These are phyloP conservation scores for Lordiphosa collinella DNA, from an alignment of 1,140 invertebrate species.

Conservation along the genomic window DNA sequence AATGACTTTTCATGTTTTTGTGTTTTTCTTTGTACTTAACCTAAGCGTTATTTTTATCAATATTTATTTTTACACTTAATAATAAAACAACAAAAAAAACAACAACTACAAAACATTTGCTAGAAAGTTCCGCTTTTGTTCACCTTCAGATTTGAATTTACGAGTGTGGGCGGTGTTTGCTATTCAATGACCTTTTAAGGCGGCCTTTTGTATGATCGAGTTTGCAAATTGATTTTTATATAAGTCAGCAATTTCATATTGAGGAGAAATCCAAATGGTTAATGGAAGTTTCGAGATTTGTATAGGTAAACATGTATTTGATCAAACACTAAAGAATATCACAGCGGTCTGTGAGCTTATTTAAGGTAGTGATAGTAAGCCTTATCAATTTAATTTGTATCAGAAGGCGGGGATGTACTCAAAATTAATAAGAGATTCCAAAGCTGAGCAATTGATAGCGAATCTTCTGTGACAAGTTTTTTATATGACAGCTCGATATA, in stretches of 20 bases:
- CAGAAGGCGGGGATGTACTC: too few species aligned
- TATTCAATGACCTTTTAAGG: conserved; percentile 40
- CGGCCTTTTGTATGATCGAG: conserved; percentile 19
- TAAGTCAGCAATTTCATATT: conserved; percentile 16
- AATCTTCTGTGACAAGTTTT: too few species aligned
- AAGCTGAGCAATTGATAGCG: too few species aligned
- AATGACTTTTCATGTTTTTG: conserved; percentile 30
- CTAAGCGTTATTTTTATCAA: conserved; percentile 49
- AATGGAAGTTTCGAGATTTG: conserved; percentile 6
- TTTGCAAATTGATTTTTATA: conserved; percentile 23
- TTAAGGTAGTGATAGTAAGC: too few species aligned
- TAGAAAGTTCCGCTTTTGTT: conserved; percentile 41
- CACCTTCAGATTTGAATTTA: conserved; percentile 2
- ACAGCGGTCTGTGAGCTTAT: too few species aligned
- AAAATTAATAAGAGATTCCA: too few species aligned
- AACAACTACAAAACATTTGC: conserved; percentile 22
- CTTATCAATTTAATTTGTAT: too few species aligned
- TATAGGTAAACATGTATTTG: too few species aligned
- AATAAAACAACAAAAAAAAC: conserved; percentile 24
- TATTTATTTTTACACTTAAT: conserved; percentile 67
- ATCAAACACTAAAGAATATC: too few species aligned
- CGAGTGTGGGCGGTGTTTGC: conserved; percentile 30
- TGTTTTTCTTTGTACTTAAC: conserved; percentile 50
- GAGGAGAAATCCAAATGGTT: neutral
- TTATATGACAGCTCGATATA: too few species aligned